Conservation (phyloP, 2,113 vertebrate species). For the mouse (Mus musculus) region DNA sequence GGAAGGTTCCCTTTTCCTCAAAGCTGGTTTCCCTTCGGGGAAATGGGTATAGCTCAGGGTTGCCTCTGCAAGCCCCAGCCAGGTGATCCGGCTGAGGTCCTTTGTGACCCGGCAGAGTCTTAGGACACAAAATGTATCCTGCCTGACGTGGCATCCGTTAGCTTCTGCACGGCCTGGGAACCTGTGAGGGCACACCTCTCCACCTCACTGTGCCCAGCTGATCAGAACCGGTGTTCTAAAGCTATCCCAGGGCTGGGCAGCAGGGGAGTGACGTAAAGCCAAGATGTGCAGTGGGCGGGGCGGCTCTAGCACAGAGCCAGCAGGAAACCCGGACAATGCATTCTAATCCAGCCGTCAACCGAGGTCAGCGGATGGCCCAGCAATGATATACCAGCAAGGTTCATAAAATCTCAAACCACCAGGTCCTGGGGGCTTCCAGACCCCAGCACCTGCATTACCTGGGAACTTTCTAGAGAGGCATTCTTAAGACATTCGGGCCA, state of each 20-base stretch:
- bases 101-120: background rate
- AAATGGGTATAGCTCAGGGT: background rate
- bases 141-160: background rate
- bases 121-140: background rate
- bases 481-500: background rate
- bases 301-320: background rate
- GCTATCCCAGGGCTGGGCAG: too few species aligned
- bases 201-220: background rate
- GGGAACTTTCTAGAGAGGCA: background rate
- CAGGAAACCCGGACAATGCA: background rate
- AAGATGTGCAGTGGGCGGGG: too few species aligned
- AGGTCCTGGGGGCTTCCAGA: background rate
- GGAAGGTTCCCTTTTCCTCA: background rate
- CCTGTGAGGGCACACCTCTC: background rate
- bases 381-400: background rate
- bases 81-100: background rate
- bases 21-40: conserved; percentile 13
- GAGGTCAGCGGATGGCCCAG: background rate
- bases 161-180: background rate
- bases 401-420: background rate
- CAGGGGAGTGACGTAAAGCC: background rate
- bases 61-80: background rate
- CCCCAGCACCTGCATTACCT: background rate
- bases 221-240: background rate
- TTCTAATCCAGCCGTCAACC: background rate